These are phyloP conservation scores for Lytechinus pictus DNA, from an alignment of 35 echinoderm and acorn worm genomes.

Conservation along the genomic window DNA sequence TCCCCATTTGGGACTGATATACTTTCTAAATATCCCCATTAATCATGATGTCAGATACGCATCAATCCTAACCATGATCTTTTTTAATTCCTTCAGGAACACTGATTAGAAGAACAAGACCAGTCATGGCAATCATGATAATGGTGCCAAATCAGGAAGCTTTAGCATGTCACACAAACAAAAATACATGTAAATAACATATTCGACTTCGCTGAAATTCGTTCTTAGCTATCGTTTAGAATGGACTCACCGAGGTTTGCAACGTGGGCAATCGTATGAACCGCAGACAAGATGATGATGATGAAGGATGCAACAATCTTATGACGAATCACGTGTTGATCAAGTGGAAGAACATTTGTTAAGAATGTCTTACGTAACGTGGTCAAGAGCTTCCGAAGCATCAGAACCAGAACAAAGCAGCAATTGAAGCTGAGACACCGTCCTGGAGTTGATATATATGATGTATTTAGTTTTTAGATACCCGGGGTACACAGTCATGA, in stretches of 20 bases:
- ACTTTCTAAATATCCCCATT: too few relatives aligned
- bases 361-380: conserved; percentile 69
- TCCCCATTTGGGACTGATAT: too few relatives aligned
- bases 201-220: neutral
- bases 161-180: too few relatives aligned
- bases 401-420: conserved; percentile 71
- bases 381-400: conserved; percentile 86
- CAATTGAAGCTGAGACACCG: conserved; percentile 86
- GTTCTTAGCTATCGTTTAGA: too few relatives aligned
- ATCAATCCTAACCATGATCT: too few relatives aligned
- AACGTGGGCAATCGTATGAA: conserved; percentile 76
- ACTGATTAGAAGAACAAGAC: too few relatives aligned
- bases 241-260: conserved; percentile 61
- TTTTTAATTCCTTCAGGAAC: too few relatives aligned
- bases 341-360: conserved; percentile 63
- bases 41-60: too few relatives aligned
- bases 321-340: conserved; percentile 84
- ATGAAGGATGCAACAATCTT: conserved; percentile 82
- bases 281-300: conserved; percentile 42
- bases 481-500: neutral
- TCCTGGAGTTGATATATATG: conserved; percentile 44
- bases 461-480: too few relatives aligned
- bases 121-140: too few relatives aligned
- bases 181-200: too few relatives aligned
- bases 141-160: too few relatives aligned